These are phyloP conservation scores for Gambusia holbrooki DNA, from an alignment of 2,113 vertebrate species.

Conservation along the genomic window DNA sequence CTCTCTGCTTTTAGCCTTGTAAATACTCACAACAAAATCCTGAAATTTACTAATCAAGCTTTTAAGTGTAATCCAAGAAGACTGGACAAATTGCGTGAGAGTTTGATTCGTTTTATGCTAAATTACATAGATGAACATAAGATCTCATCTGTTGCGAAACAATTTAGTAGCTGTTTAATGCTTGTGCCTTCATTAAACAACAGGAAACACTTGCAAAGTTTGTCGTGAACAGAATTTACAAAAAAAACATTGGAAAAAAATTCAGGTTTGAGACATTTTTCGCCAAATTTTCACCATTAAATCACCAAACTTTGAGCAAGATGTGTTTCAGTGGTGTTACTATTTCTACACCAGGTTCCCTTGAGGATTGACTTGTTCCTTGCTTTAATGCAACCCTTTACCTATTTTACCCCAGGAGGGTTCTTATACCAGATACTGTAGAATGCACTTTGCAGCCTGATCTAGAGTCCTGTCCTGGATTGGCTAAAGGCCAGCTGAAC, in stretches of 20 bases:
- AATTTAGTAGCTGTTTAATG: not conserved
- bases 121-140: not conserved
- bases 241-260: not conserved
- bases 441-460: slow-evolving; percentile 70
- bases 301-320: not conserved
- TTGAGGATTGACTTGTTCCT: slow-evolving; percentile 47
- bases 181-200: not conserved
- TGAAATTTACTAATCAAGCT: slow-evolving; percentile 33
- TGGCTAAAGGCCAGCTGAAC: slow-evolving; percentile 54
- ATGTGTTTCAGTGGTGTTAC: slow-evolving; percentile 18
- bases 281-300: slow-evolving; percentile 4
- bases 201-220: not conserved
- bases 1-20: slow-evolving; percentile 23
- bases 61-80: not conserved
- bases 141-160: not conserved
- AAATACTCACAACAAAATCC: not conserved
- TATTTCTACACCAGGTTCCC: slow-evolving; percentile 13
- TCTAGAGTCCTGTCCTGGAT: slow-evolving; percentile 48
- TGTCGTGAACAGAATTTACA: not conserved
- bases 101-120: slow-evolving; percentile 12
- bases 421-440: slow-evolving; percentile 69
- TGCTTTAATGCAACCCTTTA: slow-evolving; percentile 41
- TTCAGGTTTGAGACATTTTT: not conserved
- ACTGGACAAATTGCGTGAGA: slow-evolving; percentile 16
- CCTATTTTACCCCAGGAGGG: slow-evolving; percentile 51